Evolutionary conservation across 2,113 vertebrate genomes (phyloP), one percentile per base, ranked within the genome.

Genomic region (Thunnus thynnus): DNA sequence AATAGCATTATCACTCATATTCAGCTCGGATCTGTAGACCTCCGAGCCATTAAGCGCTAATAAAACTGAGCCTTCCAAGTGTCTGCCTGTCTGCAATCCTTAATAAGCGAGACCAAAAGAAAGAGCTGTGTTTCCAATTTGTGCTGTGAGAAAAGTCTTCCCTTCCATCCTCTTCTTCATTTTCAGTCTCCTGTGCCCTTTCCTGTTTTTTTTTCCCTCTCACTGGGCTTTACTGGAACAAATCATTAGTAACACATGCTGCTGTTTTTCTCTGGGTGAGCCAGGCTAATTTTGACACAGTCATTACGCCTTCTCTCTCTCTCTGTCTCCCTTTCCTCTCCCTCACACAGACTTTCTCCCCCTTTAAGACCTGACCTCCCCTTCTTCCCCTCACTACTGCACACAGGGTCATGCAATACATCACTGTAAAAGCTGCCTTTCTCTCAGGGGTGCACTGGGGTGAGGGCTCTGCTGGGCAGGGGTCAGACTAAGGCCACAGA

Each of bases 241-340:
- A 86, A 89, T 82, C 91, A 89, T 92, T 85, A 85, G 80, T 51
- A 83, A 87, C 83, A 91, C 83, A 90, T 44, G 88, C 75, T 84
- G 85, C 79, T 89, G 75, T 86, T 88, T 89, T 84, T 90, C 85
- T 85, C 78, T 46, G 74, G 78, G 78, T 82, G 88, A 91, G 80
- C 62, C 57, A 20, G 3, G 79, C 90, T 91, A 84, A 94, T 92
- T 89, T 72, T 89, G 86, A 92, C 77, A 86, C 36, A 36, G 69
- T 91, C 80, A 87, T 93, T 94, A 92, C 67, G n/a, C 50, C 75
- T 74, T 82, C 69, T 84, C 67, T 66, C 58, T 20, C 72, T 47
- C 22, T 78, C 78, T 8, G 12, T 54, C 61, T 83, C 36, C 3
- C 44, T 67, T 48, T 57, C 52, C 57, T 76, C 41, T 60, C 57